Base-by-base conservation (phyloP, 2,888 invertebrate species). In the Anagyrus pseudococci region DNA sequence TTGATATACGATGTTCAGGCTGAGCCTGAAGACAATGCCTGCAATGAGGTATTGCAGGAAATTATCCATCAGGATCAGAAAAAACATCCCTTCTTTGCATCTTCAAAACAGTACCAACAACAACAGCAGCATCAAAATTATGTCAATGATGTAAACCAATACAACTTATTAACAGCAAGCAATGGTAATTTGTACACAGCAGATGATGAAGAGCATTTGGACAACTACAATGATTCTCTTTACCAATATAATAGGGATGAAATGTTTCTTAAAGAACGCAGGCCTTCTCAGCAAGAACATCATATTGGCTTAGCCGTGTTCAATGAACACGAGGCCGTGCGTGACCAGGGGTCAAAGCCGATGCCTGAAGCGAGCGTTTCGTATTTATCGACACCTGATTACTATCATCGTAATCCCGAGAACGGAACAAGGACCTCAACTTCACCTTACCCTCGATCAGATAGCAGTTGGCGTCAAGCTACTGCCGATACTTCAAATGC, bases 1-100 rank as follows among this genome's bases (percentile, higher is more conserved):
- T 7, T 19, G 8, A 1, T 37, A 13, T 19, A 50, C 1, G 29
- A 37, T 7, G 20, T 17, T 2, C 7, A 29, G 10, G 29, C 29
- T 29, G 29, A 7, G 4, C 13, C 33, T 2, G 25, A 41, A 1
- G 41, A 47, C 13, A 19, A 50, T 8, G 58, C 15, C 17, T 23
- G 19, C 10, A 58, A 63, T 26, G 58, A 49, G 13, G 44, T 58
- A 4, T 17, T 63, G 2, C 23, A 15, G 4, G 44, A 63, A 13
- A 10, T 63, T 3, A 49, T 55, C 4, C 17, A 15, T 10, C 47
- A n/a, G 26, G 49, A 58, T 13, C 43, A 63, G 41, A 20, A 19
- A 6, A 13, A 13, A 8, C 33, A 22, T 22, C 2, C 17, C 22
- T 15, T 15, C 4, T 0, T 6, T 8, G 15, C 10, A 10, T 29